Conservation (phyloP, 2,888 invertebrate species). For the Cynaeus angustus region DNA sequence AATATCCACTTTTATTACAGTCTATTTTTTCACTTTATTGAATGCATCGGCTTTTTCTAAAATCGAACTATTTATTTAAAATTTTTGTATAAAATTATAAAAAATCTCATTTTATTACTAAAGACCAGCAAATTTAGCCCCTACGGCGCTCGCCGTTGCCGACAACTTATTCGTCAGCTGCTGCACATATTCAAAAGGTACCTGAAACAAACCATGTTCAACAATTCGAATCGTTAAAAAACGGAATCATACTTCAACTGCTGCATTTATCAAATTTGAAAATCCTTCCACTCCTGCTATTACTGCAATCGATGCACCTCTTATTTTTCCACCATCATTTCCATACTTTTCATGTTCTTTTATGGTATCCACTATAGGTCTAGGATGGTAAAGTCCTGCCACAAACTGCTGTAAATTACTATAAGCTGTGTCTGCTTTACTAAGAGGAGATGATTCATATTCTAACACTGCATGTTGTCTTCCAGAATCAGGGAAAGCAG, state of each 20-base stretch:
- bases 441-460: constrained; percentile 61
- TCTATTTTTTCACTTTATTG: too few species aligned
- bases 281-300: constrained; percentile 81
- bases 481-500: constrained; percentile 65
- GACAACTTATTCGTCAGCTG: neutral
- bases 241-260: constrained; percentile 61
- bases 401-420: constrained; percentile 64
- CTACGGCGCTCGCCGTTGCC: neutral
- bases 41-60: too few species aligned
- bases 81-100: neutral
- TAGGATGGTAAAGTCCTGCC: constrained; percentile 71
- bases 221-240: neutral
- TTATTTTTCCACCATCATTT: constrained; percentile 82
- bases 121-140: neutral
- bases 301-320: constrained; percentile 77
- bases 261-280: constrained; percentile 65
- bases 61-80: too few species aligned
- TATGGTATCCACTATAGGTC: constrained; percentile 84
- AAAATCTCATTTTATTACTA: neutral
- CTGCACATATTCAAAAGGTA: neutral
- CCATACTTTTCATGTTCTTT: constrained; percentile 86
- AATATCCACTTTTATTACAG: too few species aligned
- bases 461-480: constrained; percentile 64
- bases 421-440: constrained; percentile 66
- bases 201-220: neutral